A percentile compares a stretch with the other conserved stretches of the same genome.
Evolutionary conservation across 1,140 invertebrate species (phyloP).

Genomic region (Drosophila hydei): DNA sequence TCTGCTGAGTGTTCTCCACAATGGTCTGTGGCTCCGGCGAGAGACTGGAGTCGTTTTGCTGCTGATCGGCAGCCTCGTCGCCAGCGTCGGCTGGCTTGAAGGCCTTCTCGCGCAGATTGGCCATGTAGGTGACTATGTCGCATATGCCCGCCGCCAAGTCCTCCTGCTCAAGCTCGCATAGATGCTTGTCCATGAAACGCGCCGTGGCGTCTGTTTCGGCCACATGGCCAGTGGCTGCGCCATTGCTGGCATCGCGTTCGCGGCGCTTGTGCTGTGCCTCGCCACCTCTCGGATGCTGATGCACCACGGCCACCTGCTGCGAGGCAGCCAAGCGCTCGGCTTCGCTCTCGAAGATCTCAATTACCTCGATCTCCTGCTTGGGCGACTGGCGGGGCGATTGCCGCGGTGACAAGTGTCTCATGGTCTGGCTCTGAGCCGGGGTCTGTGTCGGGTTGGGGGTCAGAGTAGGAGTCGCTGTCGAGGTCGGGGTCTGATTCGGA

Average conservation of each 20-base stretch:
- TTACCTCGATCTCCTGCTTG: slow-evolving; percentile 80
- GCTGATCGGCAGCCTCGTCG: slow-evolving; percentile 67
- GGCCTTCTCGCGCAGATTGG: slow-evolving; percentile 77
- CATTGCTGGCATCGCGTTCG: slow-evolving; percentile 29
- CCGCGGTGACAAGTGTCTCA: slow-evolving; percentile 57
- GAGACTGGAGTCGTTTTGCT: slow-evolving; percentile 79
- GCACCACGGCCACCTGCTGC: slow-evolving; percentile 78
- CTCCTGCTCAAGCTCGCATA: slow-evolving; percentile 79
- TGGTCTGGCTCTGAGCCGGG: slow-evolving; percentile 27
- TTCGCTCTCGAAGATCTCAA: slow-evolving; percentile 80
- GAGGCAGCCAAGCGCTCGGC: slow-evolving; percentile 70
- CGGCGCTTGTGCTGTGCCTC: slow-evolving; percentile 52
- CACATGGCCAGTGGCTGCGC: slow-evolving; percentile 8
- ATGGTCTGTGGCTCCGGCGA: slow-evolving; percentile 81
- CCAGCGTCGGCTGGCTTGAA: slow-evolving; percentile 64
- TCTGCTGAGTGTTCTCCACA: slow-evolving; percentile 81
- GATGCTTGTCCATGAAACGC: slow-evolving; percentile 78
- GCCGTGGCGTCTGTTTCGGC: slow-evolving; percentile 55
- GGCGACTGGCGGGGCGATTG: slow-evolving; percentile 80
- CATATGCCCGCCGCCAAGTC: slow-evolving; percentile 74
- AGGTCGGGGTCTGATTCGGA: slow-evolving; percentile 35
- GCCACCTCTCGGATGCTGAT: slow-evolving; percentile 56
- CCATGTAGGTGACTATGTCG: slow-evolving; percentile 83
- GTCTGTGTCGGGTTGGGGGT: slow-evolving; percentile 30
- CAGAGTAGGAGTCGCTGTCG: slow-evolving; percentile 35